A percentile compares a stretch with the other conserved stretches of the same genome.
Conservation (phyloP, 2,888 invertebrate species). For the Lobophora halterata region DNA sequence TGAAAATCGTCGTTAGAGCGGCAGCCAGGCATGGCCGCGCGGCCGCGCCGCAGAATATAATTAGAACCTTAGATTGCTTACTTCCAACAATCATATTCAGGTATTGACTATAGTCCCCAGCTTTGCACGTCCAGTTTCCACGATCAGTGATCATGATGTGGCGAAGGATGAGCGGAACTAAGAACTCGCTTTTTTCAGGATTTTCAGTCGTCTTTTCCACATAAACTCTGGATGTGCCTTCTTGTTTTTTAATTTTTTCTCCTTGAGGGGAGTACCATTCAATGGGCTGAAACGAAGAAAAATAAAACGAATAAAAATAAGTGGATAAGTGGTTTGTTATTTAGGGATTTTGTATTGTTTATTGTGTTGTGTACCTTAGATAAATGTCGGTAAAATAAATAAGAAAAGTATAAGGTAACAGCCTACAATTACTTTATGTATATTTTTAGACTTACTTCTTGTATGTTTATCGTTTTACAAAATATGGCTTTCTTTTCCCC, state of each 20-base stretch:
- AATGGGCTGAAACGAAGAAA: constrained; percentile 54
- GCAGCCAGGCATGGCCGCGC: too few species aligned
- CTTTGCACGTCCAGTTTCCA: constrained; percentile 71
- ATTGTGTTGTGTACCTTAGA: too few species aligned
- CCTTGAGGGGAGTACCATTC: constrained; percentile 59
- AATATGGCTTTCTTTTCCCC: constrained; percentile 65
- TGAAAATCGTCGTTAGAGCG: too few species aligned
- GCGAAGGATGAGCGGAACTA: constrained; percentile 59
- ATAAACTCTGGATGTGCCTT: too few species aligned
- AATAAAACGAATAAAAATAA: too few species aligned
- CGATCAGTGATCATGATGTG: constrained; percentile 52
- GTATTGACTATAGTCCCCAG: constrained; percentile 54
- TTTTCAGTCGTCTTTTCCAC: constrained; percentile 49
- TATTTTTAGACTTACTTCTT: constrained; percentile 42
- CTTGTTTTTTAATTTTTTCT: constrained; percentile 46
- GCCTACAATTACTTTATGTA: too few species aligned
- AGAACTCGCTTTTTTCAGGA: constrained; percentile 28
- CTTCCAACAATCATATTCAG: constrained; percentile 65
- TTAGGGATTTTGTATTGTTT: too few species aligned
- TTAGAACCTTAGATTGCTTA: too few species aligned
- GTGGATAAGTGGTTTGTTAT: too few species aligned
- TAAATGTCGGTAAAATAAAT: too few species aligned
- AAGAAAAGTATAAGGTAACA: too few species aligned
- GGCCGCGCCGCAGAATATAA: too few species aligned
- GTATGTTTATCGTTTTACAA: constrained; percentile 59